Base-by-base conservation (phyloP, 2,888 invertebrate species). In the Heliconius ismenius region DNA sequence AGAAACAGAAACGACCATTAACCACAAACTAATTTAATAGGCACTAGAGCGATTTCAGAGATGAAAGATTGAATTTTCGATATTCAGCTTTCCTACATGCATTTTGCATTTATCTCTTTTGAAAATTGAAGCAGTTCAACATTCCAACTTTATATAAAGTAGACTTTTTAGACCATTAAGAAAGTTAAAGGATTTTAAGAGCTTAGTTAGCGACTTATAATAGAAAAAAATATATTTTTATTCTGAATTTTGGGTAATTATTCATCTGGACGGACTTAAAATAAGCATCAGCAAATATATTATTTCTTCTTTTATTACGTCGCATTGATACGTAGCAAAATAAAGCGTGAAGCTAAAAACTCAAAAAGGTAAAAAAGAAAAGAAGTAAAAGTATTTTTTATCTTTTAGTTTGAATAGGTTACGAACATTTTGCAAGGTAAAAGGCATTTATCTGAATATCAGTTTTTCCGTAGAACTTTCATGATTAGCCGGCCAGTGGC, bases 101-200 rank as follows among this genome's bases (percentile, higher is more conserved):
- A 58, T 70, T 70, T 70, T 32, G 70, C 28, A 58, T 70, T 70
- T 70, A 70, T 70, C 70, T 58, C 54, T 58, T 58, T 70, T 70
- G 32, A 58, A 70, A n/a, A 70, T 32, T 70, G 70, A 70, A 70
- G 54, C 54, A 32, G 28, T 54, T 69, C 11, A 54, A 69, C 28
- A 69, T 69, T 32, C 11, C 28, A 54, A 70, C 54, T 70, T 58
- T 69, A 69, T 49, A 26, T 49, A 69, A 69, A 69, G 21, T 69
- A 54, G 10, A 65, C 49, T 32, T 54, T 70, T 70, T 70, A 54
- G 54, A 54, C 7, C 54, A 58, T 58, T 70, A 70, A 28, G 32
- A 54, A 70, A 70, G 13, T 70, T 54, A 15, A 70, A 28, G 49
- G 32, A 58, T 70, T 70, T 70, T n/a, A 58, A 70, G n/a, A 70